Conservation (phyloP, 1,140 invertebrate genomes). For the Hetaerina americana region DNA sequence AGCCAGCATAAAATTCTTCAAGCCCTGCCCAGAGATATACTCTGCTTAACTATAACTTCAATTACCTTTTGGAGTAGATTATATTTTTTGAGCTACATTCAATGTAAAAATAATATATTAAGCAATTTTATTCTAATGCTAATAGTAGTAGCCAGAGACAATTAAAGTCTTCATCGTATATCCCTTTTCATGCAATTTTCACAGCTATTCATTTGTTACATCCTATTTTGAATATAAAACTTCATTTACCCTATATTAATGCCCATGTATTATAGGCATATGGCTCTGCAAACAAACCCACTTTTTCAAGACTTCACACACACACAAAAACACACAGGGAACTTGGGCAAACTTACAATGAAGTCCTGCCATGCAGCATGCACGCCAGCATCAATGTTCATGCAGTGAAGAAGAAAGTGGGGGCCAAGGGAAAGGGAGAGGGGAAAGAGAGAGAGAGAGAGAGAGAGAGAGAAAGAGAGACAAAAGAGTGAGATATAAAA, state of each 20-base stretch:
- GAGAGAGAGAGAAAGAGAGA: neutral
- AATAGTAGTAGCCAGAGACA: neutral
- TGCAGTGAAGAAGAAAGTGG: slow-evolving; percentile 8
- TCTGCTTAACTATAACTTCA: too few species aligned
- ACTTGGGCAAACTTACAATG: slow-evolving; percentile 13
- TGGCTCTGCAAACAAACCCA: neutral
- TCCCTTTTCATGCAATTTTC: neutral
- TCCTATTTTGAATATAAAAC: neutral
- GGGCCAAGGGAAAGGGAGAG: neutral
- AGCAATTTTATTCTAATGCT: too few species aligned
- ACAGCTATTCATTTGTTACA: neutral
- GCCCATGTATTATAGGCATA: neutral
- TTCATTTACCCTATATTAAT: neutral
- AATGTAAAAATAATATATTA: too few species aligned
- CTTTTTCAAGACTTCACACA: neutral
- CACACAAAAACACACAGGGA: too few species aligned
- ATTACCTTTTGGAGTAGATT: too few species aligned
- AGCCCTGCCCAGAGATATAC: too few species aligned
- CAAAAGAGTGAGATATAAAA: neutral
- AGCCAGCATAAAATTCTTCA: too few species aligned
- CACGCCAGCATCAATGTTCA: slow-evolving; percentile 11
- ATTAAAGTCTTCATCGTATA: neutral
- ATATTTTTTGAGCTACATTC: too few species aligned
- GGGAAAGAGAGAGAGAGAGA: slow-evolving; percentile 1
- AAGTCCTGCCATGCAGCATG: slow-evolving; percentile 13